Evolutionary conservation across 2,888 invertebrate genomes (phyloP).

Genomic region (Sesamia inferens): DNA sequence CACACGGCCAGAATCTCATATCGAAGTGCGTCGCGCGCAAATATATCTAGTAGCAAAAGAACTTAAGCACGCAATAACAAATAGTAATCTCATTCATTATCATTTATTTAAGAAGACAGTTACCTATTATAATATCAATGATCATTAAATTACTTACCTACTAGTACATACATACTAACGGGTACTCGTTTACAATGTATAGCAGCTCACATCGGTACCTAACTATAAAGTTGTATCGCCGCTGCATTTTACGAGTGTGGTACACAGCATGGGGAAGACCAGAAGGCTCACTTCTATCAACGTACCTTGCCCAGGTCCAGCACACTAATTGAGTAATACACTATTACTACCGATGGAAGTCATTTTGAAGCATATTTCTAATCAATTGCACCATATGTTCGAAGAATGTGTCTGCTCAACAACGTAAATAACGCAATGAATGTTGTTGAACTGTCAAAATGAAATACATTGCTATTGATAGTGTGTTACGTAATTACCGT

Average conservation of each 20-base stretch:
- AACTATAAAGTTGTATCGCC: constrained; percentile 13
- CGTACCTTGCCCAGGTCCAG: too few species aligned
- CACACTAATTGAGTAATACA: too few species aligned
- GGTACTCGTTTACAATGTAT: constrained; percentile 29
- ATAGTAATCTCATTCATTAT: constrained; percentile 27
- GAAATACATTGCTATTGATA: too few species aligned
- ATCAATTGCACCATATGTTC: too few species aligned
- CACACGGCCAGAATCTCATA: not conserved
- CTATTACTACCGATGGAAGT: too few species aligned
- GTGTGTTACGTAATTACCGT: too few species aligned
- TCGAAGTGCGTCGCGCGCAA: not conserved
- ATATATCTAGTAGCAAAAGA: constrained; percentile 1
- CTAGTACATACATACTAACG: constrained; percentile 9
- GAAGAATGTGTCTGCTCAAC: too few species aligned
- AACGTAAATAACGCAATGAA: too few species aligned
- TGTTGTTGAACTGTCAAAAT: too few species aligned
- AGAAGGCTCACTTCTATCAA: constrained; percentile 9
- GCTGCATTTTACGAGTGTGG: constrained; percentile 16
- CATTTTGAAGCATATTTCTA: too few species aligned
- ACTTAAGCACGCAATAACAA: constrained; percentile 5
- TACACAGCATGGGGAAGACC: not conserved
- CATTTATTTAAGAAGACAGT: constrained; percentile 33
- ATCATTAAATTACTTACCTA: constrained; percentile 30
- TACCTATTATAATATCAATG: constrained; percentile 24
- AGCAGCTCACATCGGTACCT: not conserved